Conservation (phyloP, 2,888 invertebrate species). For the Escarpia spicata region DNA sequence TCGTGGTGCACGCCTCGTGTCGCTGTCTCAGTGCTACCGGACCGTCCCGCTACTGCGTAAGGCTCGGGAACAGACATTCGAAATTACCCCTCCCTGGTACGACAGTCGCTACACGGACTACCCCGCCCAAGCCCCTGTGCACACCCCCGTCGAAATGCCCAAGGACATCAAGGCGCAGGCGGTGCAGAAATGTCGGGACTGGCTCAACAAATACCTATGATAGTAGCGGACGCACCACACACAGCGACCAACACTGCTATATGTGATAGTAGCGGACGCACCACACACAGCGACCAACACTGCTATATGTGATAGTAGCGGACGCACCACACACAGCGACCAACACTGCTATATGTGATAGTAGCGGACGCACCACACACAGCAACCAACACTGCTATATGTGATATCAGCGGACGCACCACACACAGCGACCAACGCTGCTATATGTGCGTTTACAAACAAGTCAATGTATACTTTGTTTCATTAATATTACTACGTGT, state of each 20-base stretch:
- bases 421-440: not conserved
- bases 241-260: not conserved
- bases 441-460: too few species aligned
- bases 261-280: not conserved
- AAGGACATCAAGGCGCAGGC: conserved; percentile 25
- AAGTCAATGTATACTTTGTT: not conserved
- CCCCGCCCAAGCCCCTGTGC: not conserved
- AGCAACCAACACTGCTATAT: not conserved
- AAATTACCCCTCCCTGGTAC: conserved; percentile 23
- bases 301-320: not conserved
- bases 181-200: conserved; percentile 19
- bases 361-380: not conserved
- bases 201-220: conserved; percentile 26
- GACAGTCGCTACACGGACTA: conserved; percentile 22
- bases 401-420: not conserved
- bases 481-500: not conserved
- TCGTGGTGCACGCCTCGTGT: not conserved
- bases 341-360: conserved; percentile 14
- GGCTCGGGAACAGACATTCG: conserved; percentile 20
- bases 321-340: not conserved
- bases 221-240: not conserved
- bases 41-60: not conserved
- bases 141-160: not conserved
- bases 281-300: not conserved
- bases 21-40: not conserved